phyloP scores from a whole-genome alignment of 2,113 vertebrate species.

The Nesogale talazaci region DNA sequence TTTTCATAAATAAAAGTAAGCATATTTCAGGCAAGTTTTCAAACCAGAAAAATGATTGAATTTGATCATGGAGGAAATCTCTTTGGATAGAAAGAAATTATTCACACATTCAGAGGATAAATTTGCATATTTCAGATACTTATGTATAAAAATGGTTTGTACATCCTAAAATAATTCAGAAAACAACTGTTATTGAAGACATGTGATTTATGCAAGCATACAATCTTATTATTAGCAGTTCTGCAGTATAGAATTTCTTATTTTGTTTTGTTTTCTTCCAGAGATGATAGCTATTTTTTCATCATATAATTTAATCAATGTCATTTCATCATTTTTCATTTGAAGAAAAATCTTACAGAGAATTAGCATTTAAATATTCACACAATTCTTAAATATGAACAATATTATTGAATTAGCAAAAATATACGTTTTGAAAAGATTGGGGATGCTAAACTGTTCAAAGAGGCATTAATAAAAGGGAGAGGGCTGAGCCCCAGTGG shows the following conservation, averaged over 20 bases:
- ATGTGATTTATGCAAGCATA: background rate
- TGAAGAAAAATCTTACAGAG: background rate
- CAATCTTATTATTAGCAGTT: background rate
- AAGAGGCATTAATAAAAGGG: background rate
- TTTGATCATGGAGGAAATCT: conserved; percentile 38
- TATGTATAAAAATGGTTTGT: background rate
- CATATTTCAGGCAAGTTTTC: conserved; percentile 58
- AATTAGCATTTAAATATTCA: background rate
- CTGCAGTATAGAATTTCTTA: background rate
- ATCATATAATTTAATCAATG: background rate
- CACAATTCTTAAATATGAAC: background rate
- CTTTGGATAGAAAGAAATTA: conserved; percentile 35
- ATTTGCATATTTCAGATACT: conserved; percentile 31
- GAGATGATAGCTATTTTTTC: background rate
- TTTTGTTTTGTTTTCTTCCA: background rate
- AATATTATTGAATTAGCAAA: background rate
- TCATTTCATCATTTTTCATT: background rate
- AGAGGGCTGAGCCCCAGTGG: no score
- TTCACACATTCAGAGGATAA: background rate
- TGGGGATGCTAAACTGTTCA: background rate
- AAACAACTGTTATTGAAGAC: background rate
- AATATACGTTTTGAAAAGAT: background rate
- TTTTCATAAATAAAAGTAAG: conserved; percentile 75
- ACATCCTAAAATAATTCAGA: conserved; percentile 30
- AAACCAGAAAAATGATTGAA: conserved; percentile 65